A percentile compares a stretch with the other conserved stretches of the same genome.
Conservation (phyloP, 2,113 vertebrate genomes). For the Gallinago paraguaiae region DNA sequence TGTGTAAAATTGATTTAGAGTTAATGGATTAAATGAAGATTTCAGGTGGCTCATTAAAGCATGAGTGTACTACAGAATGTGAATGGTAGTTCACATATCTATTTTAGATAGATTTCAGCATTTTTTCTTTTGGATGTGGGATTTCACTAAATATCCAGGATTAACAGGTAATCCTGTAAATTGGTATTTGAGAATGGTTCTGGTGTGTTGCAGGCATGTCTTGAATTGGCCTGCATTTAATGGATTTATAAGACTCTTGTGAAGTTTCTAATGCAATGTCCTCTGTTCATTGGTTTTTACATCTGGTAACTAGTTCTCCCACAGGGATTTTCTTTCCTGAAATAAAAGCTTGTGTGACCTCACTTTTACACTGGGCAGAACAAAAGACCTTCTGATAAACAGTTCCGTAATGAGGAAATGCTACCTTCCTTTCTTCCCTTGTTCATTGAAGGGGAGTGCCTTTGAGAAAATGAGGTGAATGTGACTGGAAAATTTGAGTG, state of each 20-base stretch:
- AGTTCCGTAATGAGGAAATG: not conserved
- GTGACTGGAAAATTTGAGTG: not conserved
- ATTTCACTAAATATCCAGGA: not conserved
- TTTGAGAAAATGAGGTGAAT: not conserved
- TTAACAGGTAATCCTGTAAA: not conserved
- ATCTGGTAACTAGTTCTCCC: not conserved
- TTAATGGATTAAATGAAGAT: not conserved
- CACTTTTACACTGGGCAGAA: not conserved
- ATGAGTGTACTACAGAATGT: not conserved
- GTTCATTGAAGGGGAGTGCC: not conserved
- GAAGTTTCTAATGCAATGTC: not conserved
- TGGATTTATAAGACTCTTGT: not conserved
- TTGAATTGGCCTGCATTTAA: not conserved
- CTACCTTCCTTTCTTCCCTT: not conserved
- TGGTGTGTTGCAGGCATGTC: not conserved
- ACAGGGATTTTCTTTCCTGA: not conserved
- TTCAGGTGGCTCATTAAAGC: not conserved
- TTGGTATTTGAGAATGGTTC: not conserved
- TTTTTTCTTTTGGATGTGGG: not conserved
- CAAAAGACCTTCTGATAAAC: not conserved
- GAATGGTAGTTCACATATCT: not conserved
- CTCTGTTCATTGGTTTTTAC: not conserved
- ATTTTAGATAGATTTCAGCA: not conserved
- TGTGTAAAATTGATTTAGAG: not conserved
- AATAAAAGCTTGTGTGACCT: not conserved